Base-by-base conservation (phyloP, 2,888 invertebrate genomes). In the Drosophila dives region DNA sequence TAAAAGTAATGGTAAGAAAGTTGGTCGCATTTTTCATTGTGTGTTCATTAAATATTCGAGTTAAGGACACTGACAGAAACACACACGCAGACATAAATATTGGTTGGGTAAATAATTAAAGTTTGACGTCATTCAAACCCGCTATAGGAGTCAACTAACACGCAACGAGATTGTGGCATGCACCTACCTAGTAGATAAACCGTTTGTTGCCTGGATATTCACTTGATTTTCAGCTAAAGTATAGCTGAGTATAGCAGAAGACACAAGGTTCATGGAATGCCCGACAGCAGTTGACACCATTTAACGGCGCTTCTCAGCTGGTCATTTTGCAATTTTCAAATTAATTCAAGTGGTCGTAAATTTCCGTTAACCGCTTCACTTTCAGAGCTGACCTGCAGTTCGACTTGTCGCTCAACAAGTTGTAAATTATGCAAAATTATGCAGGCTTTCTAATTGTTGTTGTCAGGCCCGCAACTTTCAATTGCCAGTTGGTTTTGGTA, bases 51-150 rank as follows among this genome's bases (percentile, higher is more conserved):
- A 20, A 51, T 65, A 77, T 77, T 23, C 64, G 26, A 53, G 42
- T 23, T 62, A 29, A 50, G 26, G 55, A 48, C 32, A 6, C 32
- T 38, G 17, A 40, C 48, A 64, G 33, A 62, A 56, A 48, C 48
- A 17, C 54, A 64, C 26, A 50, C 29, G 61, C 55, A 11, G 42
- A 40, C 53, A 56, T 50, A 59, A 36, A 54, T 63, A 51, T 45
- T 60, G 51, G 49, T 55, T 65, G 53, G 64, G 64, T 61, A 68
- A 76, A 84, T 79, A 79, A 75, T 86, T 79, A 79, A 75, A 36
- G 65, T 55, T 73, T 86, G 86, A 84, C 86, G 83, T 86, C 84
- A 84, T 69, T 81, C 26, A 45, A 55, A 71, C 65, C 32, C 58
- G 42, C 56, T 53, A 12, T 55, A 60, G 45, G 55, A 38, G 66